phyloP scores from a whole-genome alignment of 2,888 invertebrate genomes.

The Chironomus riparius region DNA sequence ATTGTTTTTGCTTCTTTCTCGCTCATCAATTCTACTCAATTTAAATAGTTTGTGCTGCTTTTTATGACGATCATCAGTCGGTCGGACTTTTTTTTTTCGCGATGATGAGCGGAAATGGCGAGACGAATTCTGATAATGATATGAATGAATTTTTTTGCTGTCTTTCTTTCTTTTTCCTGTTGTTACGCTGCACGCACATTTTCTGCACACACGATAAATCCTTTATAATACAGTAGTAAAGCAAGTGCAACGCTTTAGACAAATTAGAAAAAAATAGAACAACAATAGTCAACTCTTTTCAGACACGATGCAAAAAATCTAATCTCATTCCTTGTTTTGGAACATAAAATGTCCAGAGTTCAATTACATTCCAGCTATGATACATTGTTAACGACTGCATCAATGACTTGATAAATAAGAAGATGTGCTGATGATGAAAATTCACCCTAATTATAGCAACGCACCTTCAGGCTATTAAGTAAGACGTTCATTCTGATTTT shows the following conservation, averaged over 20 bases:
- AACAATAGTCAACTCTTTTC: neutral
- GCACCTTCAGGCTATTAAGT: neutral
- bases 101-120: constrained; percentile 23
- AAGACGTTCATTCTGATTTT: neutral
- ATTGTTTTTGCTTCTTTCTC: neutral
- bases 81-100: neutral
- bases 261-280: too few relatives aligned
- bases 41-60: constrained; percentile 17
- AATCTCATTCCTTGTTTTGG: neutral
- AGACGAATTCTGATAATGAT: constrained; percentile 16
- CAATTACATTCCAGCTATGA: too few relatives aligned
- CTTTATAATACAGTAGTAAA: too few relatives aligned
- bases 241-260: too few relatives aligned
- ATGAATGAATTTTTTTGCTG: constrained; percentile 13
- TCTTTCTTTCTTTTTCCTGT: neutral
- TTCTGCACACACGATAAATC: too few relatives aligned
- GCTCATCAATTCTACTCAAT: constrained; percentile 7
- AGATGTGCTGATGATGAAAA: neutral
- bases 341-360: neutral
- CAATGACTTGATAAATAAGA: neutral
- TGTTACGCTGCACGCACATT: too few relatives aligned
- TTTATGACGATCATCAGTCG: constrained; percentile 3
- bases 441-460: neutral
- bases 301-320: neutral
- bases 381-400: neutral